Base-by-base conservation (phyloP, 2,888 invertebrate species). In the Herminia tarsipennalis region DNA sequence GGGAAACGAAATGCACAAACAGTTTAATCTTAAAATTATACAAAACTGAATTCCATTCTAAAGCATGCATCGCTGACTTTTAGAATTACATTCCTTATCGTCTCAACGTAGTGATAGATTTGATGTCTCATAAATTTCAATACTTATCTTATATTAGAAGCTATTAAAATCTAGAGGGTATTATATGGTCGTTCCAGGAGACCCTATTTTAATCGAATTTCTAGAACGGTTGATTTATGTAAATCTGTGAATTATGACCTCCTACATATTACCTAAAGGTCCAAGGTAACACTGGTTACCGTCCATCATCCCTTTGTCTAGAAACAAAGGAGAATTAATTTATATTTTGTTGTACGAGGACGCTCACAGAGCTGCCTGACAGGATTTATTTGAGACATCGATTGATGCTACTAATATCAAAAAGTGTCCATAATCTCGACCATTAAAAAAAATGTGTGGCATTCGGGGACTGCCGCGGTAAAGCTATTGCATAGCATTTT, bases 141-240 rank as follows among this genome's bases (percentile, higher is more conserved):
- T 16, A n/a, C n/a, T n/a, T n/a, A n/a, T 16, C 24, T 18, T 47
- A 44, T 37, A 55, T 30, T 34, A 22, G n/a, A 38, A 35, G 18
- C 48, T 50, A 47, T 50, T 56, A 39, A 47, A 45, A 49, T 37
- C 33, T 29, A 22, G 38, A 45, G 59, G 64, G 48, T 54, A 56
- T 63, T 43, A 43, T 34, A 45, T 34, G 49, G 56, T 52, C 44
- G 33, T 29, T 21, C 27, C 21, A 33, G 12, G 27, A 32, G 33
- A 46, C 56, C 49, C 52, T 41, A 33, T 35, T 58, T 59, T 67
- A 68, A 68, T 66, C 58, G 57, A 56, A 55, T 48, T 45, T 54
- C 32, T 28, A 45, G 32, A 29, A 21, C 32, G 42, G 38, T 45
- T 64, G 62, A 69, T 68, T 69, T 69, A 69, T 69, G 66, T 55